Base-by-base conservation (phyloP, 2,113 vertebrate genomes). In the Eclectus roratus region DNA sequence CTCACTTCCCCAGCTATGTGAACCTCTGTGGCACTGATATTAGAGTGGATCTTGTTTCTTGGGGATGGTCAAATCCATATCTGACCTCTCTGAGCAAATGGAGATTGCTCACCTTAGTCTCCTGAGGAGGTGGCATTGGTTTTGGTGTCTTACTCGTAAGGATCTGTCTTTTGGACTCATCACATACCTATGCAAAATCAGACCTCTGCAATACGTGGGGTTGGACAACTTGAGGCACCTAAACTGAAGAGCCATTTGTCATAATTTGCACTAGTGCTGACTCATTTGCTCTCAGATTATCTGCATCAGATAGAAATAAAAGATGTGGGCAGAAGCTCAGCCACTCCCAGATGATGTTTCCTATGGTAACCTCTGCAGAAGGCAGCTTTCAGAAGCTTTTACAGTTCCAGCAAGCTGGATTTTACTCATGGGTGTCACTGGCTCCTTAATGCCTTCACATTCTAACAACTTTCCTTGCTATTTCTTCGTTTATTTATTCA, bases 91-190 rank as follows among this genome's bases (percentile, higher is more conserved):
- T 44, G 35, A 47, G 13, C 0, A 0, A 85, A 29, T 3, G 66
- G 4, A n/a, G 39, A 71, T 63, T 28, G 17, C 5, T 56, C 9
- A 73, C 11, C 50, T 68, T 9, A 4, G 20, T 44, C 37, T 37
- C 10, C 37, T 19, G 20, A 74, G 7, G 7, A 76, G 6, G 3
- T 49, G 2, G 7, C 2, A 3, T 27, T 0, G 0, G 46, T 89
- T 60, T 78, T 20, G 1, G 6, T 55, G 17, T 65, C 58, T 71
- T 17, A 13, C 35, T 63, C 6, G 20, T 68, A 79, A 71, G 11
- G 17, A n/a, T 31, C 27, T 60, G 17, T 18, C 39, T 44, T 85
- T 71, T 16, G 16, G 15, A 68, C 31, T 24, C 19, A 31, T 72
- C 35, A 19, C 0, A 0, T 61, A 24, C 8, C 35, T 46, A 1